Evolutionary conservation across 1,140 invertebrate species (phyloP).

Genomic region (Neodiprion lecontei): DNA sequence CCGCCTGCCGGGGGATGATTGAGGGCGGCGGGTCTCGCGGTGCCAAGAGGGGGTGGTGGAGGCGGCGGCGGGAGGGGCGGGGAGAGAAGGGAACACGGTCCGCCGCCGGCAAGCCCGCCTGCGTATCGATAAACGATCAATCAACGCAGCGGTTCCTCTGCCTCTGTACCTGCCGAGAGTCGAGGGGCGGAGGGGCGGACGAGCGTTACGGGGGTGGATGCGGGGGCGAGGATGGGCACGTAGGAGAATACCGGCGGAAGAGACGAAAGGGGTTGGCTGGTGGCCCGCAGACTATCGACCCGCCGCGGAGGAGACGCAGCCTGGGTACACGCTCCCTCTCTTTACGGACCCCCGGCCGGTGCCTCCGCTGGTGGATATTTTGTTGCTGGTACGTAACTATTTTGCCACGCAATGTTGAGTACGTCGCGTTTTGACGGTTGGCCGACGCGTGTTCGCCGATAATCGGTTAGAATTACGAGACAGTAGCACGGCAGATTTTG

Average conservation of each 20-base stretch:
- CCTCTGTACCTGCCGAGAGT: constrained; percentile 55
- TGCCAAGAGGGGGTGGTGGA: constrained; percentile 7
- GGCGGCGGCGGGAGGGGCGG: no score
- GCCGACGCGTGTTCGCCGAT: no score
- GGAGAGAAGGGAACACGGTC: neutral
- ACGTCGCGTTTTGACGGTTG: no score
- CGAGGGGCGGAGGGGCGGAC: constrained; percentile 41
- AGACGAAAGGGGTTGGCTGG: constrained; percentile 35
- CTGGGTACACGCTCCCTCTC: constrained; percentile 49
- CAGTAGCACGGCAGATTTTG: no score
- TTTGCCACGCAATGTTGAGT: no score
- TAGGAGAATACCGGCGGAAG: constrained; percentile 34
- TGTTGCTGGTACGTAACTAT: no score
- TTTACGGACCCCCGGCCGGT: no score
- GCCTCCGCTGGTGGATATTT: no score
- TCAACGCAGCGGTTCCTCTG: constrained; percentile 37
- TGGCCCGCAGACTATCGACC: constrained; percentile 60
- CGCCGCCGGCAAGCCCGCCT: constrained; percentile 26
- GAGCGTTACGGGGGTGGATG: constrained; percentile 14
- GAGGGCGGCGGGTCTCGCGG: neutral
- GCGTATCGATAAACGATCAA: constrained; percentile 59
- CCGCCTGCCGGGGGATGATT: constrained; percentile 24
- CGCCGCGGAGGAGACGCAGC: constrained; percentile 48
- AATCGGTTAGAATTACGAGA: no score
- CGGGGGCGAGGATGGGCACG: constrained; percentile 43